A percentile compares a stretch with the other conserved stretches of the same genome.
phyloP scores from a whole-genome alignment of 2,797 vertebrate genomes.

The Anguilla anguilla region DNA sequence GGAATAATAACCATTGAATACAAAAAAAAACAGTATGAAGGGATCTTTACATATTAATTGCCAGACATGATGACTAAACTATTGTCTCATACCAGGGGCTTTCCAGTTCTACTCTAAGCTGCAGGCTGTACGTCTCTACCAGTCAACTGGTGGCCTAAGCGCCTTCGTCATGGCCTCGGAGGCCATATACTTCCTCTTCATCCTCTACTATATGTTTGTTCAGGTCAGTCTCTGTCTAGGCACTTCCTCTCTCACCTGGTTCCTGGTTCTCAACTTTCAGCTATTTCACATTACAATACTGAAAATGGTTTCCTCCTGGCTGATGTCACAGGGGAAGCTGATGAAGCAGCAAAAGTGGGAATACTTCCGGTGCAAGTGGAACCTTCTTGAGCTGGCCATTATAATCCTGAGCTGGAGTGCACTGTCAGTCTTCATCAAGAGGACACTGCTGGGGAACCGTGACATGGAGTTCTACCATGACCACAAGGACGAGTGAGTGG shows the following conservation, averaged over 20 bases:
- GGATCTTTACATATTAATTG: background rate
- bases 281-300: background rate
- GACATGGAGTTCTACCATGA: slow-evolving; percentile 85
- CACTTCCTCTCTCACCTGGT: background rate
- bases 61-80: background rate
- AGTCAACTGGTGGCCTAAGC: slow-evolving; percentile 83
- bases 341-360: slow-evolving; percentile 81
- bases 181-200: slow-evolving; percentile 87
- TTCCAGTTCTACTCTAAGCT: slow-evolving; percentile 82
- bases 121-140: slow-evolving; percentile 86
- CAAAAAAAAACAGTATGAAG: background rate
- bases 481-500: slow-evolving; percentile 81
- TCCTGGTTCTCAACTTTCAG: background rate
- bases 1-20: background rate
- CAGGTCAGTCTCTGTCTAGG: slow-evolving; percentile 75
- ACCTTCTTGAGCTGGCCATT: slow-evolving; percentile 85
- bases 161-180: slow-evolving; percentile 89
- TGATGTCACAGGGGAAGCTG: slow-evolving; percentile 76
- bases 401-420: slow-evolving; percentile 91
- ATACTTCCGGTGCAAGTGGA: slow-evolving; percentile 90
- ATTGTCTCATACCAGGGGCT: slow-evolving; percentile 71
- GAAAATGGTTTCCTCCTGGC: background rate
- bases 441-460: slow-evolving; percentile 78
- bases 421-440: slow-evolving; percentile 85
- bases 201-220: slow-evolving; percentile 88